Base-by-base conservation (phyloP, 2,113 vertebrate genomes). In the Carassius auratus region DNA sequence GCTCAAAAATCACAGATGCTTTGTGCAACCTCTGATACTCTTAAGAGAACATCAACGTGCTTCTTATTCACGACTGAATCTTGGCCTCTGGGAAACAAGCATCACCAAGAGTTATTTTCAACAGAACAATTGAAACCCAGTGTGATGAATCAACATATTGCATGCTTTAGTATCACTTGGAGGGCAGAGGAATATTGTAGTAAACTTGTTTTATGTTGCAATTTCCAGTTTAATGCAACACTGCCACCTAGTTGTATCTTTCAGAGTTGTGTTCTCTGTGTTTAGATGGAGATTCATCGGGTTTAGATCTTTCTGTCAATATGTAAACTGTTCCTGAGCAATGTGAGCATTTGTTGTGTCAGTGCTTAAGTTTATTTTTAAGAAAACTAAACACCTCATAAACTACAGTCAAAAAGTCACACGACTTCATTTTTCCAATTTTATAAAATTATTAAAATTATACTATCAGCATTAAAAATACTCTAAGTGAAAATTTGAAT, bases 191-290 rank as follows among this genome's bases (percentile, higher is more conserved):
- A 75, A 21, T 19, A 17, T 73, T 42, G 36, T 1, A 71, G 69
- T 36, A n/a, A 82, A 82, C 23, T 13, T 74, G 69, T 85, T 81
- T 33, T 12, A 52, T 69, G 61, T 59, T 68, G 71, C 73, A 82
- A 45, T 76, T 71, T 71, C 8, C 8, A 81, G 36, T 82, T 26
- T 84, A 66, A 50, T 85, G 77, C 81, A 76, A 21, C 89, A 87
- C 88, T 89, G 86, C 91, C 90, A 86, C 89, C 92, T 93, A 81
- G 87, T 90, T 92, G 92, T 52, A 71, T 45, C 23, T 17, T 45
- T 68, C 5, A 66, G 6, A 52, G 14, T 9, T 48, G 45, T 48
- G 45, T 48, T 2, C 2, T 12, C 2, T 12, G 0, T 79, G 17
- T 55, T 23, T 19, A 61, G n/a, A 36, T 19, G 26, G 45, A 48